Conservation (phyloP, 2,888 invertebrate species). For the Drosophila anomalata region DNA sequence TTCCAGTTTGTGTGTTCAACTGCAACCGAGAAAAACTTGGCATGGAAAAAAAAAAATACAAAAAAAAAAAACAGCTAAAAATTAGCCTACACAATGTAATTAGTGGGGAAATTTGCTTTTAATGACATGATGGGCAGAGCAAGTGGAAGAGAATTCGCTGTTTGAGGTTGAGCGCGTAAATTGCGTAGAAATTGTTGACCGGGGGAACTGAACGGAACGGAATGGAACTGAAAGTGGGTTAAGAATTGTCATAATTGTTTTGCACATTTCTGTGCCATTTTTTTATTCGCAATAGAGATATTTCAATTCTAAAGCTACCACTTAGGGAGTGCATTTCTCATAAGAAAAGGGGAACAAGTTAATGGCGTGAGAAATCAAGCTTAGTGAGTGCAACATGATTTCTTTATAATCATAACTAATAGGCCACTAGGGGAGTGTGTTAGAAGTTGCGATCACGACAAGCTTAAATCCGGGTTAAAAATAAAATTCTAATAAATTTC, state of each 20-base stretch:
- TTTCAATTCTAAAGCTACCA: conserved; percentile 38
- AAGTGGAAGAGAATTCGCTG: conserved; percentile 25
- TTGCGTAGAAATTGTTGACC: conserved; percentile 53
- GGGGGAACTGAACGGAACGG: conserved; percentile 18
- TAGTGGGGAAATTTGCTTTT: conserved; percentile 62
- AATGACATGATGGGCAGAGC: conserved; percentile 43
- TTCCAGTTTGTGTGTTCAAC: conserved; percentile 53
- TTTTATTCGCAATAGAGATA: conserved; percentile 43
- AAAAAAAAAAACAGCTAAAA: conserved; percentile 19
- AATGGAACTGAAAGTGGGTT: conserved; percentile 57
- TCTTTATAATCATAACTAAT: conserved; percentile 22
- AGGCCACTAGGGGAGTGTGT: conserved; percentile 4
- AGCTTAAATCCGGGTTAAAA: not conserved
- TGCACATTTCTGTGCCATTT: conserved; percentile 38
- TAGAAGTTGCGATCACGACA: not conserved
- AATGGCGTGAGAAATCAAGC: conserved; percentile 50
- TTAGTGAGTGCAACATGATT: conserved; percentile 35
- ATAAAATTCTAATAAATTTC: not conserved
- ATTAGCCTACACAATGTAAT: conserved; percentile 70
- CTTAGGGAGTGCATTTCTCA: conserved; percentile 32
- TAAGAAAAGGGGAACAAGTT: conserved; percentile 11
- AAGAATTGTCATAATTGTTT: conserved; percentile 69
- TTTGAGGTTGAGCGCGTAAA: conserved; percentile 50
- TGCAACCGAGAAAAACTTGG: conserved; percentile 51
- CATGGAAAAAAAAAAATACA: conserved; percentile 1